Evolutionary conservation across 2,113 vertebrate species (phyloP), one percentile per base, ranked within the genome.

Genomic region (Cephalopterus ornatus): DNA sequence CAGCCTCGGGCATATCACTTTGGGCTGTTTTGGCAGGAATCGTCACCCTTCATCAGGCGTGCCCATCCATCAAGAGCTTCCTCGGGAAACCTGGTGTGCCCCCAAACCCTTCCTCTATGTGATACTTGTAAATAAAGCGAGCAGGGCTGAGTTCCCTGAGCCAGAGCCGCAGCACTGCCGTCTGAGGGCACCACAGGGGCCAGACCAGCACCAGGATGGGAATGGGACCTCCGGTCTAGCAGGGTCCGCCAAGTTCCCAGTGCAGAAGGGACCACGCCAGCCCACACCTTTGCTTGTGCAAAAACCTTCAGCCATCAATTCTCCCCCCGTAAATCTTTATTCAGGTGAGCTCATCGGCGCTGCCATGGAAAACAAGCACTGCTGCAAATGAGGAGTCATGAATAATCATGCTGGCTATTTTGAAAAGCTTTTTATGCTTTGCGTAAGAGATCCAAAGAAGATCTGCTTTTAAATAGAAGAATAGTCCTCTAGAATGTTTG

Each of bases 381-480:
- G 92, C 90, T 72, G 76, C 88, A 85, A 94, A 89, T 19, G 80
- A 92, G 68, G 26, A 89, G 91, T 94, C 88, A 95, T 93, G 93
- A 95, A 95, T 93, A 95, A 96, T 95, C 95, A 93, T 80, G 67
- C 68, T 88, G 95, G 65, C 68, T 96, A 22, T 93, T 96, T 93
- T 93, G 85, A 94, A 97, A 95, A 91, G 85, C 90, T 94, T 84
- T 92, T 93, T 72, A 67, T 94, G 72, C 88, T 91, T 65, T 62
- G 65, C 52, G 3, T 27, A 59, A 83, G 63, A 59, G 63, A 74
- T 52, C 53, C 83, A 59, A 59, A 80, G 46, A 52, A 94, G 32
- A 47, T 61, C 49, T 13, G 27, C 28, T 61, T 87, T 84, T 30
- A 75, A 72, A 68, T 5, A n/a, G 52, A 78, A 39, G 47, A 32